Percentiles rank a stretch among this genome's conserved stretches.
These are phyloP conservation scores for Odontesthes bonariensis DNA, from an alignment of 2,113 vertebrate species.

Conservation along the genomic window DNA sequence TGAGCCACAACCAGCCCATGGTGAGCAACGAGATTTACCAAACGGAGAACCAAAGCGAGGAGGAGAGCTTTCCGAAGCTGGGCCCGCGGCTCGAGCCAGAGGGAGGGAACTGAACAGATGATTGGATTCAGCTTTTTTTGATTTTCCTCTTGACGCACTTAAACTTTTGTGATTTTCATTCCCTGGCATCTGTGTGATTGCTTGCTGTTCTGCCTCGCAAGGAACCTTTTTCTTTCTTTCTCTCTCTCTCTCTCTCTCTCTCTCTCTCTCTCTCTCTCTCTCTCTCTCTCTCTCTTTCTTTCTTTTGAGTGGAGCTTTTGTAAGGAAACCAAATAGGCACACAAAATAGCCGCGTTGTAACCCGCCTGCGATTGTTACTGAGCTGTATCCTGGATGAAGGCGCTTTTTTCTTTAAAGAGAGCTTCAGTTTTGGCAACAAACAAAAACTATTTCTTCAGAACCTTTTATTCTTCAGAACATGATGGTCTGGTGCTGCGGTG, in stretches of 20 bases:
- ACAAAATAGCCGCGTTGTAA: constrained; percentile 29
- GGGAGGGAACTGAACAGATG: constrained; percentile 53
- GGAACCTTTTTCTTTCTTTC: neutral
- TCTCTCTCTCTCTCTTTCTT: no score
- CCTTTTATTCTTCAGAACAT: neutral
- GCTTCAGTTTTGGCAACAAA: no score
- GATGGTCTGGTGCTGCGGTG: constrained; percentile 10
- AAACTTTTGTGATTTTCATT: constrained; percentile 38
- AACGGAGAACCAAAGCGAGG: constrained; percentile 46
- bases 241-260: no score
- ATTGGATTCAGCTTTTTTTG: constrained; percentile 21
- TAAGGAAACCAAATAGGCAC: constrained; percentile 11
- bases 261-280: neutral
- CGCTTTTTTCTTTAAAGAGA: neutral
- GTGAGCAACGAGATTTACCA: constrained; percentile 82
- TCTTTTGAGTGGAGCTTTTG: constrained; percentile 6
- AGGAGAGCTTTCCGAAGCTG: constrained; percentile 19
- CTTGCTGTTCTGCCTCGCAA: constrained; percentile 7
- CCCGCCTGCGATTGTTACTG: constrained; percentile 20
- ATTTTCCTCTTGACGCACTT: constrained; percentile 31
- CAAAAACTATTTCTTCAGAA: no score
- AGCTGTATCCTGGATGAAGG: constrained; percentile 24
- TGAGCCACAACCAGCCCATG: constrained; percentile 9
- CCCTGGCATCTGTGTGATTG: constrained; percentile 49
- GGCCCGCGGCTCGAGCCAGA: constrained; percentile 51